Evolutionary conservation across 2,888 invertebrate genomes (phyloP).

Genomic region (Sinopyrophorus schimmeli): DNA sequence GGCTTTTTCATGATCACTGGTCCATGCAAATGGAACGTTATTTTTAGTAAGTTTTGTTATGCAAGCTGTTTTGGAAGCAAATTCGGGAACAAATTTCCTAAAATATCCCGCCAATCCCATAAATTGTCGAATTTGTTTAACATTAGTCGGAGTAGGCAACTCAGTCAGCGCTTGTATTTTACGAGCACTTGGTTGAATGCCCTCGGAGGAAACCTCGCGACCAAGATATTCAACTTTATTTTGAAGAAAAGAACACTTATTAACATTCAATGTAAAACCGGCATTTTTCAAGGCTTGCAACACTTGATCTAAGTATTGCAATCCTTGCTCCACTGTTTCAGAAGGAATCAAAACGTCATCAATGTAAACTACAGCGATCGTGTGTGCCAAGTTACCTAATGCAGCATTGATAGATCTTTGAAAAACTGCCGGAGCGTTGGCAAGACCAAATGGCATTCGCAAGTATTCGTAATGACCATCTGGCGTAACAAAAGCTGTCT

Average conservation of each 20-base stretch:
- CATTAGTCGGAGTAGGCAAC: slow-evolving; percentile 32
- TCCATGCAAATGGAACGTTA: slow-evolving; percentile 29
- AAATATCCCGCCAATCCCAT: slow-evolving; percentile 39
- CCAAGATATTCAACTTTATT: slow-evolving; percentile 33
- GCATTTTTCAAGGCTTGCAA: too few species aligned
- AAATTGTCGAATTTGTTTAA: slow-evolving; percentile 34
- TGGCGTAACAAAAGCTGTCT: not conserved
- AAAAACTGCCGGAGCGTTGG: slow-evolving; percentile 21
- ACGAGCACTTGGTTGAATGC: slow-evolving; percentile 29
- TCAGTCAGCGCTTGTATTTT: slow-evolving; percentile 33
- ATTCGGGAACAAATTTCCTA: slow-evolving; percentile 35
- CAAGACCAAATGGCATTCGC: slow-evolving; percentile 26
- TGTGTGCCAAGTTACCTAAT: slow-evolving; percentile 8
- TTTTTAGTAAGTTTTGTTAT: slow-evolving; percentile 29
- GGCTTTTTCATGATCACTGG: slow-evolving; percentile 31
- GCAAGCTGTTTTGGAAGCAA: slow-evolving; percentile 31
- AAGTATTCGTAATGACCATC: slow-evolving; percentile 7
- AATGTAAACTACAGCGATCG: too few species aligned
- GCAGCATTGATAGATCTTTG: slow-evolving; percentile 24
- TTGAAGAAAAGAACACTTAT: slow-evolving; percentile 34
- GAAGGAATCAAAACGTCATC: too few species aligned
- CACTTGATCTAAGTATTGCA: too few species aligned
- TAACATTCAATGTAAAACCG: slow-evolving; percentile 30
- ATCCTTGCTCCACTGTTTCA: too few species aligned
- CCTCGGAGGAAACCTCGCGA: slow-evolving; percentile 30